These are phyloP conservation scores for Linnaemya vulpina DNA, from an alignment of 2,888 invertebrate genomes.

Conservation along the genomic window DNA sequence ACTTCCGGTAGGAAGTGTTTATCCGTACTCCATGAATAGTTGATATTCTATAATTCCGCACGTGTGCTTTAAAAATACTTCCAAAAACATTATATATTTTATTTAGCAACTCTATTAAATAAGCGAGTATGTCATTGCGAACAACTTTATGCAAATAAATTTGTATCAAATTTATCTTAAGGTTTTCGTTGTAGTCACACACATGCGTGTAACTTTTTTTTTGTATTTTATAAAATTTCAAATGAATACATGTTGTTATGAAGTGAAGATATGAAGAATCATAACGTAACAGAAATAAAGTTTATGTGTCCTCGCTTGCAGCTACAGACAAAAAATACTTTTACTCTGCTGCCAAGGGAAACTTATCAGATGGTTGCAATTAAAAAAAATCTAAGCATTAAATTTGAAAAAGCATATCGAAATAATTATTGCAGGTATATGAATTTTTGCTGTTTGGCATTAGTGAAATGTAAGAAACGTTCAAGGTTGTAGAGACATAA, in stretches of 20 bases:
- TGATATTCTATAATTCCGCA: too few relatives aligned
- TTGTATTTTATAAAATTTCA: conserved; percentile 37
- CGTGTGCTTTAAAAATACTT: neutral
- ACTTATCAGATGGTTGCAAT: conserved; percentile 81
- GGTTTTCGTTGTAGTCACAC: neutral
- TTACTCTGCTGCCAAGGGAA: conserved; percentile 79
- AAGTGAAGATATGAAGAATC: conserved; percentile 70
- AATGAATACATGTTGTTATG: conserved; percentile 9
- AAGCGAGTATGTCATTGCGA: conserved; percentile 6
- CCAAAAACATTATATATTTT: conserved; percentile 43
- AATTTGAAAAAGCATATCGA: too few relatives aligned
- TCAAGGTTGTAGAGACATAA: too few relatives aligned
- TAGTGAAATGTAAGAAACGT: too few relatives aligned
- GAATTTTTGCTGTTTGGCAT: too few relatives aligned
- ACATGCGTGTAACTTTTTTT: neutral
- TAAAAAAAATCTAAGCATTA: neutral
- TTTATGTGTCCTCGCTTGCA: conserved; percentile 79
- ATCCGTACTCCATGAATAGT: too few relatives aligned
- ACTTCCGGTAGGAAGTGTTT: too few relatives aligned
- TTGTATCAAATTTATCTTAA: conserved; percentile 54
- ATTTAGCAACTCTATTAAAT: conserved; percentile 40
- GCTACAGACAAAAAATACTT: conserved; percentile 80
- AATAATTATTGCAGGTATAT: too few relatives aligned
- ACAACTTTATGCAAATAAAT: conserved; percentile 35
- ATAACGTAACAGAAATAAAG: conserved; percentile 50